These are phyloP conservation scores for Ivindomyrus marchei DNA, from an alignment of 2,113 vertebrate species.

Conservation along the genomic window DNA sequence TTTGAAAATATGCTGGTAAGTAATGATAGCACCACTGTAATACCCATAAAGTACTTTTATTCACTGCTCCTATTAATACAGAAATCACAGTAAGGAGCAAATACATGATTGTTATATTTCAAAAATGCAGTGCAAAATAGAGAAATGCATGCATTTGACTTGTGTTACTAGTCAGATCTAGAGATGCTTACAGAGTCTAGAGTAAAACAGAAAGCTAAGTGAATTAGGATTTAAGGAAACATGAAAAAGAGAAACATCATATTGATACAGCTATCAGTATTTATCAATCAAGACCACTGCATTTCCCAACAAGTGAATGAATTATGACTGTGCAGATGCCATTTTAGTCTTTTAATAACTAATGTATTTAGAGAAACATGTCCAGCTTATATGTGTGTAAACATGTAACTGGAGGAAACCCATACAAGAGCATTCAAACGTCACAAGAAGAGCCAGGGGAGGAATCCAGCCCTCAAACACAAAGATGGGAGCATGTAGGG, in stretches of 20 bases:
- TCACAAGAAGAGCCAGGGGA: not conserved
- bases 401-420: not conserved
- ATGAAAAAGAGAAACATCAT: too few relatives aligned
- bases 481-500: too few relatives aligned
- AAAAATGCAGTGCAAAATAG: not conserved
- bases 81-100: too few relatives aligned
- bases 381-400: not conserved
- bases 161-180: not conserved
- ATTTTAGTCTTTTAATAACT: not conserved
- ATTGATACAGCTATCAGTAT: too few relatives aligned
- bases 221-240: not conserved
- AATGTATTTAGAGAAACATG: not conserved
- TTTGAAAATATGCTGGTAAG: not conserved
- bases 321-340: too few relatives aligned
- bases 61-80: too few relatives aligned
- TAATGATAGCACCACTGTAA: not conserved
- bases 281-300: too few relatives aligned
- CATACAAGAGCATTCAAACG: not conserved
- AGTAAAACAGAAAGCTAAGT: not conserved
- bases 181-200: not conserved
- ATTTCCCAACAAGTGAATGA: too few relatives aligned
- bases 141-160: not conserved
- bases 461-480: too few relatives aligned
- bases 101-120: not conserved
- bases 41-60: not conserved